Percentiles rank a stretch among this genome's conserved stretches.
Evolutionary conservation across 2,113 vertebrate species (phyloP).

Genomic region (Python bivittatus): DNA sequence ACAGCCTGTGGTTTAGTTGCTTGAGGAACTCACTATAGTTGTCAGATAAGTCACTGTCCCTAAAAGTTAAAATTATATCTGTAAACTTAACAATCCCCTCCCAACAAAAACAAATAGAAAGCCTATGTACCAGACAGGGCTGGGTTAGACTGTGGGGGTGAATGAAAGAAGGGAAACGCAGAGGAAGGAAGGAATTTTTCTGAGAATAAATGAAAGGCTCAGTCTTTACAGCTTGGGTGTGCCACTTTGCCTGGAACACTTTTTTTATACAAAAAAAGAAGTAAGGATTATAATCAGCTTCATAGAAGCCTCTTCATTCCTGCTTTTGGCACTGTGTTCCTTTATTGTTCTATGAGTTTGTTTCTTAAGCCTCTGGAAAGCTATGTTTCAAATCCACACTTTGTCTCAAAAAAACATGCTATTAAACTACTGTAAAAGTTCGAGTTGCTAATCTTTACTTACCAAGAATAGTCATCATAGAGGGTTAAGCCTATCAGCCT

Average conservation of each 20-base stretch:
- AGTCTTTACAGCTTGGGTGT: constrained; percentile 45
- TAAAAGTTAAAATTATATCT: constrained; percentile 55
- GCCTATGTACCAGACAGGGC: constrained; percentile 59
- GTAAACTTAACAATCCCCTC: constrained; percentile 25
- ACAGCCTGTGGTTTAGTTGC: constrained; percentile 37
- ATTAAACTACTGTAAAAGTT: background rate
- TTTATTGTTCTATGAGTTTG: background rate
- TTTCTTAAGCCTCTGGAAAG: constrained; percentile 10
- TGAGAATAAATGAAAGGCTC: constrained; percentile 63
- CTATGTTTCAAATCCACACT: background rate
- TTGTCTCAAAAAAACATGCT: background rate
- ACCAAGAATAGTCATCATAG: background rate
- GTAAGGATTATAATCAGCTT: rapidly evolving
- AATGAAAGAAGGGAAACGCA: constrained; percentile 60
- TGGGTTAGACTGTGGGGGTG: constrained; percentile 63
- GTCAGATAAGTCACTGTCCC: constrained; percentile 55
- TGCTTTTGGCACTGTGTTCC: background rate
- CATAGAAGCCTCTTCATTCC: constrained; percentile 9
- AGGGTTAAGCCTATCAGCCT: background rate
- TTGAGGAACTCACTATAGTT: constrained; percentile 38
- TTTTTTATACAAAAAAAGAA: constrained; percentile 15
- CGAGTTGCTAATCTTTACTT: background rate
- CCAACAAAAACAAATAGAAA: constrained; percentile 50
- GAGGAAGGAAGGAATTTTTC: constrained; percentile 65
- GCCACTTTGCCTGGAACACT: constrained; percentile 45